Percentiles rank a stretch among this genome's conserved stretches.
Conservation (phyloP, 2,797 vertebrate genomes). For the Chiloscyllium punctatum region DNA sequence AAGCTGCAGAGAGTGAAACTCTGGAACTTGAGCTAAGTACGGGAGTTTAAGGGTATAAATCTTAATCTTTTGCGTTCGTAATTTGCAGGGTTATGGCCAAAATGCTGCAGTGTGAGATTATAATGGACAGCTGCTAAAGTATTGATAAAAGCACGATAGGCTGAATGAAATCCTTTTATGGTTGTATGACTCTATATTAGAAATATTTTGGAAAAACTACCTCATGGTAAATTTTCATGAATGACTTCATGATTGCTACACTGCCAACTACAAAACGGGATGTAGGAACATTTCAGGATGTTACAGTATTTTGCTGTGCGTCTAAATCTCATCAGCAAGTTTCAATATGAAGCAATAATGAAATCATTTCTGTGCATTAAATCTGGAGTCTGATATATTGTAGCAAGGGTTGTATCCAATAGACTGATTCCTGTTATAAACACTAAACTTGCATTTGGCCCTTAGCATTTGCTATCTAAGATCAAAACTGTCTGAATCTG, state of each 20-base stretch:
- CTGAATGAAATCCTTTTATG: neutral
- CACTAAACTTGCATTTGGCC: too few relatives aligned
- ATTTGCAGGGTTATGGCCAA: neutral
- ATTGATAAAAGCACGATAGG: neutral
- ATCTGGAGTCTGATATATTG: too few relatives aligned
- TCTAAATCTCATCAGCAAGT: neutral
- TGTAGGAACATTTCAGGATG: neutral
- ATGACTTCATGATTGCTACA: neutral
- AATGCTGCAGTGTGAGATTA: neutral
- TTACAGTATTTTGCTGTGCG: neutral
- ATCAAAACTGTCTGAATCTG: neutral
- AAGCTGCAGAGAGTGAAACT: too few relatives aligned
- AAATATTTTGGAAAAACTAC: neutral
- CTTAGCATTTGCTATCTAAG: neutral
- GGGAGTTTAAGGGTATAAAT: too few relatives aligned
- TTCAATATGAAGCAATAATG: neutral
- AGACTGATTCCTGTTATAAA: neutral
- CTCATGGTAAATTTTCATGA: neutral
- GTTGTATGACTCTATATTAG: neutral
- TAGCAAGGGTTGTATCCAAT: too few relatives aligned
- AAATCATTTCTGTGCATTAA: neutral
- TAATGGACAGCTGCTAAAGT: neutral
- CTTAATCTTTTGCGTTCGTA: too few relatives aligned
- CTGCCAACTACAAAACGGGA: neutral
- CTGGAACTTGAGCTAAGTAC: too few relatives aligned